A percentile compares a stretch with the other conserved stretches of the same genome.
phyloP scores from a whole-genome alignment of 2,888 invertebrate genomes.

The Hydroisotoma schaefferi region DNA sequence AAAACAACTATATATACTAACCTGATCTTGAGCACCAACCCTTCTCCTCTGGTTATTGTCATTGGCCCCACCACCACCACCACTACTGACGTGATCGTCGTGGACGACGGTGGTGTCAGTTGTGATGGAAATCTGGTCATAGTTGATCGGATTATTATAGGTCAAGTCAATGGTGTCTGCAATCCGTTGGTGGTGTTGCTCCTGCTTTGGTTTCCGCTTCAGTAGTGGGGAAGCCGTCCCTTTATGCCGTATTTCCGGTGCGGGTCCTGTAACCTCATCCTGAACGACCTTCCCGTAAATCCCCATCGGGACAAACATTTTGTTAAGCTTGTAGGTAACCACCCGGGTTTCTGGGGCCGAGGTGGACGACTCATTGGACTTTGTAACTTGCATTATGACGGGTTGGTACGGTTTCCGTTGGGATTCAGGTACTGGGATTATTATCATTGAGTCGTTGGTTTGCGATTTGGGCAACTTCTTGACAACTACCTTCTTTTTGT shows the following conservation, averaged over 20 bases:
- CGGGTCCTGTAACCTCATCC: constrained; percentile 12
- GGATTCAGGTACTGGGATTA: constrained; percentile 41
- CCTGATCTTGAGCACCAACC: no score
- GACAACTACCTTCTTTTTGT: background rate
- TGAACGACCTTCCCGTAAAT: constrained; percentile 42
- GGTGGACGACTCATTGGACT: constrained; percentile 17
- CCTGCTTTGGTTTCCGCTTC: constrained; percentile 6
- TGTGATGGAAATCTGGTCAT: constrained; percentile 29
- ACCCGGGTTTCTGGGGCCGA: constrained; percentile 25
- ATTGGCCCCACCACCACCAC: no score
- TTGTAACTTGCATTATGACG: constrained; percentile 25
- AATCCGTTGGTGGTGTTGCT: constrained; percentile 15
- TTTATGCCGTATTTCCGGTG: constrained; percentile 23
- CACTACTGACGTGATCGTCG: background rate
- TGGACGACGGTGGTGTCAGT: constrained; percentile 18
- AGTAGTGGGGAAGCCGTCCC: constrained; percentile 19
- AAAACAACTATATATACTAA: no score
- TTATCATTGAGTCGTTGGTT: constrained; percentile 18
- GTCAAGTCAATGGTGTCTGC: constrained; percentile 35
- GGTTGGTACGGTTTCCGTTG: constrained; percentile 44
- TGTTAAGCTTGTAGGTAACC: constrained; percentile 42
- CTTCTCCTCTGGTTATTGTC: no score
- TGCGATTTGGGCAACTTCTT: background rate
- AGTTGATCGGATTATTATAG: constrained; percentile 28
- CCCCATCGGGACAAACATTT: constrained; percentile 46